phyloP scores from a whole-genome alignment of 35 echinoderm and acorn worm species.

The Amphiura filiformis region DNA sequence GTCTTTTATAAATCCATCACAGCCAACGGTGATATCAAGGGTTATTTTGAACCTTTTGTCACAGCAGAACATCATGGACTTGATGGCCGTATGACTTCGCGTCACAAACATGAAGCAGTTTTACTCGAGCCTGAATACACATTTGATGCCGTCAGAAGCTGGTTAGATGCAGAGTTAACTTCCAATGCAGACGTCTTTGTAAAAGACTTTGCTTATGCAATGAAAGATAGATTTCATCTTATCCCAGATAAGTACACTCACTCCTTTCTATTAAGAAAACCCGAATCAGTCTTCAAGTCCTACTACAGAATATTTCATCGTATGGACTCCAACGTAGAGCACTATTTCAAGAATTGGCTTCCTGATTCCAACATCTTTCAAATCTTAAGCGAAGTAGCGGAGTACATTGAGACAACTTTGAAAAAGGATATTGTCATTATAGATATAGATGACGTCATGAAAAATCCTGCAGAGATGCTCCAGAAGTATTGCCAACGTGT shows the following conservation, averaged over 20 bases:
- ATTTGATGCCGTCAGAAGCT: not conserved
- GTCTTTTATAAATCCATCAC: slow-evolving; percentile 11
- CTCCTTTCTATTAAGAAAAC: slow-evolving; percentile 31
- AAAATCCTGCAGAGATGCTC: slow-evolving; percentile 11
- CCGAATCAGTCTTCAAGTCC: slow-evolving; percentile 2
- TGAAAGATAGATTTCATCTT: not conserved
- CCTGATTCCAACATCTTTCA: not conserved
- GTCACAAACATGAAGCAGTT: not conserved
- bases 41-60: slow-evolving; percentile 16
- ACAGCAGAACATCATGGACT: slow-evolving; percentile 25
- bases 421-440: slow-evolving; percentile 2
- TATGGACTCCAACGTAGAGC: not conserved
- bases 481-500: slow-evolving; percentile 32
- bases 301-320: slow-evolving; percentile 6
- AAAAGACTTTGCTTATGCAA: slow-evolving; percentile 28
- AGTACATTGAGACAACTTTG: slow-evolving; percentile 11
- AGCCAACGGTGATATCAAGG: not conserved
- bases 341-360: not conserved
- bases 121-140: not conserved
- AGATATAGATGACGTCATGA: slow-evolving; percentile 25
- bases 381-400: not conserved
- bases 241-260: slow-evolving; percentile 17
- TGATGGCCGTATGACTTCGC: not conserved
- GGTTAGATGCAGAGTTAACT: not conserved
- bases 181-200: not conserved